These are phyloP conservation scores for Colistium nudipinnis DNA, from an alignment of 2,113 vertebrate species.

Conservation along the genomic window DNA sequence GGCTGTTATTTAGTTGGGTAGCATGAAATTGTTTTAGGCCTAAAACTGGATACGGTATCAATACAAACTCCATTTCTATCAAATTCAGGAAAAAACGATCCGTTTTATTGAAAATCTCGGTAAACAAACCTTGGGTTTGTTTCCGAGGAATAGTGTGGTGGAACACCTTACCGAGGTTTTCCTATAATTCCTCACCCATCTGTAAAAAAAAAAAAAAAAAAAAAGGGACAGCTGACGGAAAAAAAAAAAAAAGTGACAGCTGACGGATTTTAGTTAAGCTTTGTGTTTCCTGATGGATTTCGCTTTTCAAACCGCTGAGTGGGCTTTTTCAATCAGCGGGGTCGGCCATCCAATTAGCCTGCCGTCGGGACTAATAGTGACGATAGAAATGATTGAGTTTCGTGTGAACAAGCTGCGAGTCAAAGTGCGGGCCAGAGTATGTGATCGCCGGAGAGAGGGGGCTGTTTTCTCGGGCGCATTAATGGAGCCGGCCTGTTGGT, in stretches of 20 bases:
- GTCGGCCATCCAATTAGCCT: conserved; percentile 66
- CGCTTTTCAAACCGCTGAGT: conserved; percentile 54
- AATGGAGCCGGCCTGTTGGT: conserved; percentile 18
- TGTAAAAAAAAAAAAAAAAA: too few species aligned
- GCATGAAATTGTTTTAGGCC: too few species aligned
- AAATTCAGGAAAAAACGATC: background rate
- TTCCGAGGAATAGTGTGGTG: background rate
- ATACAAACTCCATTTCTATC: background rate
- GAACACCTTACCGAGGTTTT: background rate
- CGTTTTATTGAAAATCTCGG: background rate
- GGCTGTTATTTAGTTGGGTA: too few species aligned
- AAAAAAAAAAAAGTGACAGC: conserved; percentile 34
- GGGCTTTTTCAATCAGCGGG: conserved; percentile 49
- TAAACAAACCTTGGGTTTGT: background rate
- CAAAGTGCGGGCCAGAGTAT: conserved; percentile 19
- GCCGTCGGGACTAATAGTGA: conserved; percentile 47
- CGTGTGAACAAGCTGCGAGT: conserved; percentile 43
- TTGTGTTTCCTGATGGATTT: conserved; percentile 43
- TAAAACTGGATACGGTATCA: too few species aligned
- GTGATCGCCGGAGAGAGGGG: conserved; percentile 16
- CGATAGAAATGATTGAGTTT: conserved; percentile 63
- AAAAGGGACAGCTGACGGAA: conserved; percentile 40
- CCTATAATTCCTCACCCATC: conserved; percentile 20
- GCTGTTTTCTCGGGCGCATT: conserved; percentile 17
- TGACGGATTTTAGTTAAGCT: conserved; percentile 42